phyloP scores from a whole-genome alignment of 2,113 vertebrate species.

The Thermophis baileyi region DNA sequence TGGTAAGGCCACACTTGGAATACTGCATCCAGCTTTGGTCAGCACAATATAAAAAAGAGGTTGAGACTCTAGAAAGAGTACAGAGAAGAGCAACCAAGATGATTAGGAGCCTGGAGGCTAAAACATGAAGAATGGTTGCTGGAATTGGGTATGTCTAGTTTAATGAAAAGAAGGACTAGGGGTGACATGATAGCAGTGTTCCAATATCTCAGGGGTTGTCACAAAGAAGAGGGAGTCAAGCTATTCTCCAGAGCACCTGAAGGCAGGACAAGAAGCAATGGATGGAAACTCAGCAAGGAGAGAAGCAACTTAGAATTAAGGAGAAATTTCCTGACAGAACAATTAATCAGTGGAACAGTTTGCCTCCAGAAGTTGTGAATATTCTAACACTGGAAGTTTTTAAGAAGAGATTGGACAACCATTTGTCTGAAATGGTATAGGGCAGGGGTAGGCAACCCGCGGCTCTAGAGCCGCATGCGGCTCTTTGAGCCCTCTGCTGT shows the following conservation, averaged over 20 bases:
- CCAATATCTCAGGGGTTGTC: no score
- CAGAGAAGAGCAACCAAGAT: not conserved
- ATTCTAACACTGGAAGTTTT: not conserved
- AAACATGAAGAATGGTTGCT: not conserved
- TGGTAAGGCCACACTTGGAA: not conserved
- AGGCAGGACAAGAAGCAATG: no score
- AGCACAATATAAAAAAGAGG: not conserved
- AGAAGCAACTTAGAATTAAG: no score
- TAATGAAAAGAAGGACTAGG: not conserved
- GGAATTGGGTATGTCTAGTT: not conserved
- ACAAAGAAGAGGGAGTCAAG: no score
- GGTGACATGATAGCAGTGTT: not conserved
- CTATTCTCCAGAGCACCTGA: no score
- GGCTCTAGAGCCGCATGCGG: no score
- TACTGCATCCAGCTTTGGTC: not conserved
- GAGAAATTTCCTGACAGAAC: no score
- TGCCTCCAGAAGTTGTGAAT: not conserved
- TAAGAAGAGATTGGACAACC: not conserved
- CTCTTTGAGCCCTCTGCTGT: no score
- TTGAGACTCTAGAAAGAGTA: not conserved
- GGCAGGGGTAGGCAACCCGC: no score
- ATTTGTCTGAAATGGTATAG: not conserved
- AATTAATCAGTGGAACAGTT: not conserved
- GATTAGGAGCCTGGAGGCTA: not conserved
- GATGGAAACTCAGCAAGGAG: no score